Evolutionary conservation across 2,888 invertebrate genomes (phyloP), one percentile per base, ranked within the genome.

Genomic region (Synergus laeviventris): DNA sequence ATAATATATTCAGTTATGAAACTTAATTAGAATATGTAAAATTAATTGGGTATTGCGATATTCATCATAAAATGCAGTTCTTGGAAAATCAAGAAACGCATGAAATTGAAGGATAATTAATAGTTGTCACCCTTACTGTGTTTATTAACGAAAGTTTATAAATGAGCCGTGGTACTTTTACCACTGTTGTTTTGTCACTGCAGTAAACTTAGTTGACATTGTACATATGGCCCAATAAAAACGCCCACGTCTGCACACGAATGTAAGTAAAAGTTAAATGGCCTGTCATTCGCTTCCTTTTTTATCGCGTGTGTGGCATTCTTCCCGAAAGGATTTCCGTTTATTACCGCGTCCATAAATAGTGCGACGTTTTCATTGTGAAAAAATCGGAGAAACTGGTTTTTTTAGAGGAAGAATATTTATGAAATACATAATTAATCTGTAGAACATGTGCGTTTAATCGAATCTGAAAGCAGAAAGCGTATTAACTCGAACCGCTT

Each of bases 201-300:
- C 81, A 82, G 81, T 82, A 81, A 83, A 82, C 81, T 81, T 81
- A 82, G 83, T 80, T 79, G 82, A 82, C 80, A 80, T 79, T 75
- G 80, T 76, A 79, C 78, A 76, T 76, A 77, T 79, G 76, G 83
- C 77, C 82, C 82, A 84, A 84, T 84, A 84, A 84, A 84, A 83
- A 81, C 83, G 80, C 79, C 81, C 81, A 83, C 83, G 81, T 79
- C 74, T 78, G 77, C 78, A 79, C 78, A 76, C 79, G 81, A 80
- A 83, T 79, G 82, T 82, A 81, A 70, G 70, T 70, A 70, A 81
- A 83, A 83, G 81, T 84, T 83, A 84, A 81, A 81, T 80, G 82
- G 81, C 80, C 77, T 74, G 79, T 77, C 76, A 42, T 45, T 38
- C 64, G 61, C 42, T 60, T 49, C 49, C 75, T 75, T 61, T 70